phyloP scores from a whole-genome alignment of 2,113 vertebrate species.

The Motacilla alba region DNA sequence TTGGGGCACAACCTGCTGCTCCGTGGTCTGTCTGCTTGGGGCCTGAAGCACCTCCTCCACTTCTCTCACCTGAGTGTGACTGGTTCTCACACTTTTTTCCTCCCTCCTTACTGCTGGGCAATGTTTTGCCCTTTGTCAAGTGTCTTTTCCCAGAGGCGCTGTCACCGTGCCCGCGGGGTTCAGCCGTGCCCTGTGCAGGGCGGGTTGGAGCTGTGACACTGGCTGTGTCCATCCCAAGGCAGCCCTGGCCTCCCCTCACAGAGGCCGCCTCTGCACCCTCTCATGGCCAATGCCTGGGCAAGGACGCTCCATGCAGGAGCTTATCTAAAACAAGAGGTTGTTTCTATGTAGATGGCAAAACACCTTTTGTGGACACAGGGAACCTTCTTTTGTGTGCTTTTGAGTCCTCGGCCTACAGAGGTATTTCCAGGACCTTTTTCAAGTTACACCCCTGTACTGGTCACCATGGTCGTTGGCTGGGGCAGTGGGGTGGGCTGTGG shows the following conservation, averaged over 20 bases:
- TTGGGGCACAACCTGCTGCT: background rate
- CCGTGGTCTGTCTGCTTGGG: fast-evolving
- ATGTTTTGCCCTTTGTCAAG: fast-evolving
- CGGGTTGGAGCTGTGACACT: background rate
- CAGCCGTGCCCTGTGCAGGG: fast-evolving
- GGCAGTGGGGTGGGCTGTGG: background rate
- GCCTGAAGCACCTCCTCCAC: background rate
- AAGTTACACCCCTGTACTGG: fast-evolving
- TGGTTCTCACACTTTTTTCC: background rate
- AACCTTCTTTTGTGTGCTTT: fast-evolving
- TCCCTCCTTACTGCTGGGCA: background rate
- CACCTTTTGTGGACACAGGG: background rate
- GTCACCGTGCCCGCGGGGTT: fast-evolving
- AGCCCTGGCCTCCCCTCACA: background rate
- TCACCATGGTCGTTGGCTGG: background rate
- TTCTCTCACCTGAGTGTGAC: background rate
- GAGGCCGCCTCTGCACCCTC: background rate
- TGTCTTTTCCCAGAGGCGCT: background rate
- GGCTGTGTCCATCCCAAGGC: fast-evolving
- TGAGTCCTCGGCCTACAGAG: background rate
- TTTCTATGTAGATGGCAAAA: background rate
- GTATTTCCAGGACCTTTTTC: background rate
- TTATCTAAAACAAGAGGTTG: background rate
- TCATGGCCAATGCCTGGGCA: fast-evolving
- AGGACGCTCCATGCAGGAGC: too few relatives aligned